phyloP scores from a whole-genome alignment of 2,888 invertebrate genomes.

The Pyrochroa serraticornis region DNA sequence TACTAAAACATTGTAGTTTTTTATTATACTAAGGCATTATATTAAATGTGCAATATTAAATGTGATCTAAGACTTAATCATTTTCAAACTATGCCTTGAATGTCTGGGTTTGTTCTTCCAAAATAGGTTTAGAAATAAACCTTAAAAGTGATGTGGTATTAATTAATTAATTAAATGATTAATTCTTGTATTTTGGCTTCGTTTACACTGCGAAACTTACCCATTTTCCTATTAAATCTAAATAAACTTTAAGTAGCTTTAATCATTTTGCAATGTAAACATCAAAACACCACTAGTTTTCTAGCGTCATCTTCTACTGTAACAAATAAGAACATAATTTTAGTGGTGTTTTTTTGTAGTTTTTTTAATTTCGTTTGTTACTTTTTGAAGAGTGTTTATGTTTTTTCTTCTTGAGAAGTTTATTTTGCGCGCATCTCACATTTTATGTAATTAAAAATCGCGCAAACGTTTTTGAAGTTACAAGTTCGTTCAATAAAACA shows the following conservation, averaged over 20 bases:
- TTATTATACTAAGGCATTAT: too few relatives aligned
- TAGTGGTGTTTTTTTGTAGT: constrained; percentile 7
- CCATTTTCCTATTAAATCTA: constrained; percentile 11
- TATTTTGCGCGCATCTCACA: neutral
- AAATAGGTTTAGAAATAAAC: constrained; percentile 5
- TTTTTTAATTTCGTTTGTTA: constrained; percentile 12
- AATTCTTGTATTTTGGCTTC: too few relatives aligned
- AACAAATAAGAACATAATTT: neutral
- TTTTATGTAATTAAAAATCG: too few relatives aligned
- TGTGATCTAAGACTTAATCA: constrained; percentile 25
- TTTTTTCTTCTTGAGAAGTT: constrained; percentile 6
- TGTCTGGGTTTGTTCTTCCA: too few relatives aligned
- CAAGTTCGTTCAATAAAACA: constrained; percentile 8
- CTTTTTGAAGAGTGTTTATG: constrained; percentile 19
- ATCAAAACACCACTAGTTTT: constrained; percentile 1
- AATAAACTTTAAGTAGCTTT: constrained; percentile 2
- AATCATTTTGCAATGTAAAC: constrained; percentile 15
- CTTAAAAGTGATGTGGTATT: constrained; percentile 2
- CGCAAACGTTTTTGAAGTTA: too few relatives aligned
- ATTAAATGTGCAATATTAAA: constrained; percentile 17
- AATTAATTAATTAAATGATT: too few relatives aligned
- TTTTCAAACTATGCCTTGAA: constrained; percentile 2
- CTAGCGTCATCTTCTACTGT: neutral
- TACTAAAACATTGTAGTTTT: too few relatives aligned
- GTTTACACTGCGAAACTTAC: too few relatives aligned